Conservation (phyloP, 2,113 vertebrate genomes). For the Lagopus muta region DNA sequence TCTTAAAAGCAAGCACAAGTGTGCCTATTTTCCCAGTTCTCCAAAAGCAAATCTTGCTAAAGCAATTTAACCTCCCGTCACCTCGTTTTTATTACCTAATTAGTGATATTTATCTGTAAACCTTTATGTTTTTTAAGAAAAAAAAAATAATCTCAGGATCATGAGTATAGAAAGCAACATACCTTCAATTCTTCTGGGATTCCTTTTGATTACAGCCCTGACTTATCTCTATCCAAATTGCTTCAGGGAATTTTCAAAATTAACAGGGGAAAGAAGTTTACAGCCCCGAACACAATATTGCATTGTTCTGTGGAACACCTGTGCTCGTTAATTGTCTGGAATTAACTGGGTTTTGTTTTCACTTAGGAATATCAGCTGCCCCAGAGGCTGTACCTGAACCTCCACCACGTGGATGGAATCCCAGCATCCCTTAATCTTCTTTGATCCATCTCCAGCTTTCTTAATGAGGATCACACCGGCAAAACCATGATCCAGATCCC, state of each 20-base stretch:
- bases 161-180: not conserved
- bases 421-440: slow-evolving; percentile 99
- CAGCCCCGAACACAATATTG: slow-evolving; percentile 40
- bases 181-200: slow-evolving; percentile 9
- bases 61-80: slow-evolving; percentile 8
- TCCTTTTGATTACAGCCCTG: slow-evolving; percentile 5
- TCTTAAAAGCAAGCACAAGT: not conserved
- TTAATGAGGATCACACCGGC: slow-evolving; percentile 99
- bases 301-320: slow-evolving; percentile 69
- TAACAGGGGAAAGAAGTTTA: slow-evolving; percentile 16
- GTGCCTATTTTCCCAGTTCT: not conserved
- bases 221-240: slow-evolving; percentile 54
- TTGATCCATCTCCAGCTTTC: slow-evolving; percentile 98
- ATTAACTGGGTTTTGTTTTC: slow-evolving; percentile 41
- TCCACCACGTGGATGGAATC: slow-evolving; percentile 99
- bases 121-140: not conserved
- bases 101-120: slow-evolving; percentile 46
- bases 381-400: slow-evolving; percentile 88
- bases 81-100: slow-evolving; percentile 39
- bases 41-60: not conserved
- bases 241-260: not conserved
- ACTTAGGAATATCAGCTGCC: not conserved
- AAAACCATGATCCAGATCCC: slow-evolving; percentile 99
- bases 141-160: not conserved
- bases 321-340: slow-evolving; percentile 40